Evolutionary conservation across 1,140 invertebrate genomes (phyloP).

Genomic region (Drosophila tani): DNA sequence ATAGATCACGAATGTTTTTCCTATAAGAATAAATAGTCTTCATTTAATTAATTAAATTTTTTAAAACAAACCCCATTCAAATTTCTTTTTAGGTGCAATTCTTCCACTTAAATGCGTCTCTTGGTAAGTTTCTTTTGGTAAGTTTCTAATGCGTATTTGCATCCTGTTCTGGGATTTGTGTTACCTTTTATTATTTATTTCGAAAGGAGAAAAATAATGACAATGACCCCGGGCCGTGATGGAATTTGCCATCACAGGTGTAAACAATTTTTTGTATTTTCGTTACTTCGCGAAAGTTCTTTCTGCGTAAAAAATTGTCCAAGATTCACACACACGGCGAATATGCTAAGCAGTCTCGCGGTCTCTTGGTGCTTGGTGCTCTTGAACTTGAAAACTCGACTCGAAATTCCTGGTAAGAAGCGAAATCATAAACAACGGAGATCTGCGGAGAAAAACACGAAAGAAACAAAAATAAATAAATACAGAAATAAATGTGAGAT

Average conservation of each 20-base stretch:
- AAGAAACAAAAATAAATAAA: conserved; percentile 28
- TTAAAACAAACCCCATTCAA: no score
- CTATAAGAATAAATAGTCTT: no score
- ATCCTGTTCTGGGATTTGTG: conserved; percentile 3
- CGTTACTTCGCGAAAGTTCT: conserved; percentile 54
- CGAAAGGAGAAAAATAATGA: neutral
- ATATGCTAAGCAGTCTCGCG: conserved; percentile 40
- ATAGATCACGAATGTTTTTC: no score
- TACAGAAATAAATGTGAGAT: conserved; percentile 30
- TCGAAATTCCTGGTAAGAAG: conserved; percentile 61
- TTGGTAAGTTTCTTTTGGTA: neutral
- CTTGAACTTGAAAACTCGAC: conserved; percentile 74
- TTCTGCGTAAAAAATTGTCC: conserved; percentile 57
- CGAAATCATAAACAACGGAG: conserved; percentile 56
- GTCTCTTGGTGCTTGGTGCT: conserved; percentile 41
- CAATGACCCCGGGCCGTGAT: neutral
- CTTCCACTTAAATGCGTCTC: conserved; percentile 11
- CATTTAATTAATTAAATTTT: no score
- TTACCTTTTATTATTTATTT: neutral
- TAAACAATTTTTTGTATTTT: conserved; percentile 47
- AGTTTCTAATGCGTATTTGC: neutral
- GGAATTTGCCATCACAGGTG: conserved; percentile 33
- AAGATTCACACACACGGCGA: conserved; percentile 9
- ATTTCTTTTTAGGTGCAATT: neutral
- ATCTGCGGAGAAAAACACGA: conserved; percentile 27